phyloP scores from a whole-genome alignment of 2,797 vertebrate genomes.

The Anguilla marmorata region DNA sequence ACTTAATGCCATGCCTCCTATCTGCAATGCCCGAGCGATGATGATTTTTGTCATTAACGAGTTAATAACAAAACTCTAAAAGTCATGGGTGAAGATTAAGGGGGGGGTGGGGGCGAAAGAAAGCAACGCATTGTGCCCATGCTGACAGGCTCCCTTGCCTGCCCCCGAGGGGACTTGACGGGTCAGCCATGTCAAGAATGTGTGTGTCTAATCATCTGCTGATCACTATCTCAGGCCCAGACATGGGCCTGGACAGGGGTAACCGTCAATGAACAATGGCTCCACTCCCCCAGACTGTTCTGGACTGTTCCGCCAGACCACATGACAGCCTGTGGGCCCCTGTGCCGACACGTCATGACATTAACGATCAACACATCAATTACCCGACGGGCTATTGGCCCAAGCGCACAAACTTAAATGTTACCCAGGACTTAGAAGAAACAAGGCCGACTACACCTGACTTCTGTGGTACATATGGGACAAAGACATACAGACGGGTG shows the following conservation, averaged over 20 bases:
- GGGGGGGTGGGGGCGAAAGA: conserved; percentile 68
- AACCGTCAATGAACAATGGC: conserved; percentile 95
- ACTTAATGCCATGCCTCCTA: conserved; percentile 54
- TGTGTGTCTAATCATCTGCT: conserved; percentile 96
- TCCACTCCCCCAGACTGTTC: conserved; percentile 58
- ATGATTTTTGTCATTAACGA: conserved; percentile 95
- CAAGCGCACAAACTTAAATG: conserved; percentile 62
- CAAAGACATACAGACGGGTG: no score
- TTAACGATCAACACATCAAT: conserved; percentile 93
- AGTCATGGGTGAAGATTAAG: conserved; percentile 96
- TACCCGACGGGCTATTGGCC: conserved; percentile 89
- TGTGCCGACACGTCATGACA: conserved; percentile 94
- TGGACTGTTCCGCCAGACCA: conserved; percentile 81
- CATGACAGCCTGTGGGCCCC: conserved; percentile 70
- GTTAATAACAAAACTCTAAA: conserved; percentile 97
- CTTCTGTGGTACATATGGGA: background rate
- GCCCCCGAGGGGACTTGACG: conserved; percentile 88
- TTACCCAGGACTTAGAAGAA: conserved; percentile 42
- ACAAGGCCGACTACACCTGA: background rate
- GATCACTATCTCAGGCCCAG: conserved; percentile 96
- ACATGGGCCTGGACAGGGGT: conserved; percentile 89
- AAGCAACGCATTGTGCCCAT: conserved; percentile 91
- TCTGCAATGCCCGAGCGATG: conserved; percentile 55
- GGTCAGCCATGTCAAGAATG: conserved; percentile 99
- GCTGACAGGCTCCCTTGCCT: conserved; percentile 89